phyloP scores from a whole-genome alignment of 2,113 vertebrate genomes.

The Pavo muticus region DNA sequence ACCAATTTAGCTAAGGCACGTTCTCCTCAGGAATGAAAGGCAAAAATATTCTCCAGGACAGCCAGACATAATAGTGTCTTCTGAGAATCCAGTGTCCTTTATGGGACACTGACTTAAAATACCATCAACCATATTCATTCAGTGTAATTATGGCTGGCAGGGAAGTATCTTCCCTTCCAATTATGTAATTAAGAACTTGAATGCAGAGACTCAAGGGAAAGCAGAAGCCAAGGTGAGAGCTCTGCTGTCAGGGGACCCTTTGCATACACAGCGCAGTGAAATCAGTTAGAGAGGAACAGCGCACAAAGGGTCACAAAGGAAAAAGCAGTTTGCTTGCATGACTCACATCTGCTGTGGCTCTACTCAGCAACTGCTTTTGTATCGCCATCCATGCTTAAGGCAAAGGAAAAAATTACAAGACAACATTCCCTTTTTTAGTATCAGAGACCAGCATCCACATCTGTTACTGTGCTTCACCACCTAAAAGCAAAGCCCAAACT shows the following conservation, averaged over 20 bases:
- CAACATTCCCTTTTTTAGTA: conserved; percentile 11
- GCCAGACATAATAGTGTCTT: background rate
- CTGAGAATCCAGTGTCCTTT: background rate
- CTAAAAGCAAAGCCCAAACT: background rate
- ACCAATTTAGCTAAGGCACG: background rate
- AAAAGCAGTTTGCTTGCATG: background rate
- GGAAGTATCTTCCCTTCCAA: background rate
- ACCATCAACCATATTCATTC: background rate
- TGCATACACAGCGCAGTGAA: background rate
- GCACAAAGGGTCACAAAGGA: background rate
- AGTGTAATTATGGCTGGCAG: background rate
- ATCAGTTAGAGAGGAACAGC: background rate
- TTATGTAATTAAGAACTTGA: background rate
- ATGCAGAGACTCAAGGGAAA: background rate
- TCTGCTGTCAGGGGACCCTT: background rate
- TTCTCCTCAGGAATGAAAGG: background rate
- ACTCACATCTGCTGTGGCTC: background rate
- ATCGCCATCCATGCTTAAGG: background rate
- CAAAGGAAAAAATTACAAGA: conserved; percentile 36
- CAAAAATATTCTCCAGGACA: background rate
- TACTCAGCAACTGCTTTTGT: background rate
- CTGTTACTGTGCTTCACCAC: background rate
- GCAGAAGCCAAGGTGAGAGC: background rate
- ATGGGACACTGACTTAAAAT: background rate
- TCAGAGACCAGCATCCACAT: background rate